phyloP scores from a whole-genome alignment of 2,113 vertebrate genomes.

The Pycnonotus jocosus region DNA sequence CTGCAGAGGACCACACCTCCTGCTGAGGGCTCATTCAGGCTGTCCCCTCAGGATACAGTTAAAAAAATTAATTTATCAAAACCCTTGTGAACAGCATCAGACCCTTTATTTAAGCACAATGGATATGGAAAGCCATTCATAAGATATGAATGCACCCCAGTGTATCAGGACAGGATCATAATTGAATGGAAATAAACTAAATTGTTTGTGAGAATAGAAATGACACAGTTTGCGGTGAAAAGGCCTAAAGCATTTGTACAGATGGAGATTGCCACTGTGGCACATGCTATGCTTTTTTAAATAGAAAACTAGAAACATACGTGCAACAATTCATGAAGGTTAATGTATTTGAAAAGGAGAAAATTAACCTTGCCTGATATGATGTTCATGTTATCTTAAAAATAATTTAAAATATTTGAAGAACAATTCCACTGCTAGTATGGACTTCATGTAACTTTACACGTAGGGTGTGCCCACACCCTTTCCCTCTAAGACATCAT shows the following conservation, averaged over 20 bases:
- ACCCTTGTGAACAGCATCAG: background rate
- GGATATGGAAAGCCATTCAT: background rate
- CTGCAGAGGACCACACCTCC: background rate
- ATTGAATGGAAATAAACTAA: constrained; percentile 9
- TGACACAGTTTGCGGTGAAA: background rate
- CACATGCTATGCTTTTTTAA: background rate
- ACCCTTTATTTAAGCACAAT: background rate
- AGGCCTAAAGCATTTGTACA: background rate
- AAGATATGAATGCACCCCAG: background rate
- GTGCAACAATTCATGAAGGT: background rate
- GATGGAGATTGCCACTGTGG: background rate
- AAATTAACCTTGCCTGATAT: background rate
- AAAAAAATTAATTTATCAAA: constrained; percentile 8
- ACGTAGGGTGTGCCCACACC: background rate
- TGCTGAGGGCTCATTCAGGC: background rate
- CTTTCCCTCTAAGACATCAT: background rate
- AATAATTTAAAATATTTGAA: background rate
- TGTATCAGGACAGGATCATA: background rate
- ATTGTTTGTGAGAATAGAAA: constrained; percentile 4
- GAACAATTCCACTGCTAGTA: background rate
- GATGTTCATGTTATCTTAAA: background rate
- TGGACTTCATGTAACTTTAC: background rate
- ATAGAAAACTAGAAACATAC: background rate
- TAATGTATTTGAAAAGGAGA: background rate
- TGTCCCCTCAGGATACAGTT: background rate